Evolutionary conservation across 2,797 vertebrate species (phyloP), one percentile per base, ranked within the genome.

Genomic region (Parambassis ranga): DNA sequence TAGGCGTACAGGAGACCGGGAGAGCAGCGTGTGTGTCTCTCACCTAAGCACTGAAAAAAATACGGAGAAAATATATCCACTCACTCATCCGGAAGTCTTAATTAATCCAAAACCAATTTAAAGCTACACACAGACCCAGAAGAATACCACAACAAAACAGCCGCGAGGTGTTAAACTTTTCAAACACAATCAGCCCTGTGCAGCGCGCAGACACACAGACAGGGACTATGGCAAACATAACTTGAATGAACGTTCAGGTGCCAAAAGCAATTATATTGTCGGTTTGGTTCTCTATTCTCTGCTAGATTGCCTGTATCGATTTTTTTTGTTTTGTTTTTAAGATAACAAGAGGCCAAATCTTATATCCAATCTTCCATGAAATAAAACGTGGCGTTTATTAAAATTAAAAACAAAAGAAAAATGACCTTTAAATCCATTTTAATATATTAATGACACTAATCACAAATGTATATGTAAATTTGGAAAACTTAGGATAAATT

Each of bases 21-120:
- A n/a, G n/a, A n/a, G n/a, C n/a, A n/a, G 16, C 15, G 14, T 13
- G 7, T 32, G 9, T 11, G 7, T 10, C 55, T 24, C 23, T 48
- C 47, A 77, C 77, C 65, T 81, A 58, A 41, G 36, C 38, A 22
- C 7, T 26, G 22, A 15, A 10, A 47, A 27, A 13, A 30, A 22
- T n/a, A 35, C 10, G 5, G 18, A 19, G 16, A 20, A 57, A 61
- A 61, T 32, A 67, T 53, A 22, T 35, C 9, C 38, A 35, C 27
- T 30, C 51, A 37, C 14, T 35, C 20, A 39, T 56, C 26, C 48
- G 50, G 27, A 58, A 24, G 14, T 52, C 23, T 63, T 56, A 72
- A 84, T 77, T 77, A 69, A 71, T 72, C 22, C 8, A 50, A 57
- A 65, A 5, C n/a, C 37, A 43, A 58, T 76, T 68, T 56, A 49